Evolutionary conservation across 2,888 invertebrate genomes (phyloP), one percentile per base, ranked within the genome.

Genomic region (Trichopria drosophilae): DNA sequence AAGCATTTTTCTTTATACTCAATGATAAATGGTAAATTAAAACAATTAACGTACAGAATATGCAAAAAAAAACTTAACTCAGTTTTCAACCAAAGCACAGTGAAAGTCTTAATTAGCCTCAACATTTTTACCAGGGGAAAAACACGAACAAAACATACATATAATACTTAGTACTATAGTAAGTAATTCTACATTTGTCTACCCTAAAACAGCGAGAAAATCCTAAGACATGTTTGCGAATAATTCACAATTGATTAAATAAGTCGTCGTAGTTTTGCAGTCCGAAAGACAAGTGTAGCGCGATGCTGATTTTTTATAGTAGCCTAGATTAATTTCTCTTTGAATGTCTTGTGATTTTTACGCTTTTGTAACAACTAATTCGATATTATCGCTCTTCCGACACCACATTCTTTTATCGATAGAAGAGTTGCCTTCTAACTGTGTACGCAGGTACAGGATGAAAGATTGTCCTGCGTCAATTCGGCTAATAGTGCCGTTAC

Each of bases 71-170:
- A 69, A 71, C 67, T 67, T 62, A 71, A 71, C 66, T 57, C 60
- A 68, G 64, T 64, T 65, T 59, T 64, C 62, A 66, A 68, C 64
- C 63, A 58, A 63, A 61, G 54, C 61, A 67, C 65, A 65, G 64
- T 65, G 62, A 69, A 67, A 68, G 44, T 49, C 69, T 62, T 66
- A 69, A 71, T n/a, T 72, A 72, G 73, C 72, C 72, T 72, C 71
- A 72, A 73, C 71, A 72, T 69, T 73, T 64, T 73, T 68, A 72
- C 73, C 72, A 71, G 71, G 69, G 68, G 67, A 69, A 69, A 73
- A 74, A 72, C 68, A 71, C 71, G 67, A 74, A 73, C 70, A 60
- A 71, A 74, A 74, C 63, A 67, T 73, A 72, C 69, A 68, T 68
- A 64, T 71, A 72, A 72, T 72, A 64, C 68, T 71, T 68, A 71